Evolutionary conservation across 2,113 vertebrate species (phyloP).

Genomic region (Tylochromis polylepis): DNA sequence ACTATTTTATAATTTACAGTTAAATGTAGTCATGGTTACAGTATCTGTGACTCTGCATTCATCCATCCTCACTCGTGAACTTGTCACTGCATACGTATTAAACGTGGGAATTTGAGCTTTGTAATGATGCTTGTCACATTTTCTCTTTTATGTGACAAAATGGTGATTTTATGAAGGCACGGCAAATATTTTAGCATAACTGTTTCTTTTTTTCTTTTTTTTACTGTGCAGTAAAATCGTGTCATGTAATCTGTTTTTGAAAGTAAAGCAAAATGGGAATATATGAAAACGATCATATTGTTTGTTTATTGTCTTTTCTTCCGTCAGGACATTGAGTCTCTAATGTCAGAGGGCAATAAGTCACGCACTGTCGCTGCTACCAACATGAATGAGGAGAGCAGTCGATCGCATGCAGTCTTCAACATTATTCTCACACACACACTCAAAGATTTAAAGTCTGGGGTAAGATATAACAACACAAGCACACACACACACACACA

Average conservation of each 20-base stretch:
- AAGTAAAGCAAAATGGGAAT: not conserved
- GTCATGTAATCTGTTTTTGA: not conserved
- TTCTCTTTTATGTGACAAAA: not conserved
- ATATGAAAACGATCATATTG: not conserved
- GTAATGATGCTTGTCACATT: not conserved
- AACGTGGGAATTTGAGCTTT: fast-evolving
- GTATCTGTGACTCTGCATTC: not conserved
- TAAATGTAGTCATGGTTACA: not conserved
- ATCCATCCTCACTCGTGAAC: not conserved
- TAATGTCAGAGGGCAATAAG: slow-evolving; percentile 98
- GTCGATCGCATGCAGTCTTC: slow-evolving; percentile 93
- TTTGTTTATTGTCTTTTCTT: not conserved
- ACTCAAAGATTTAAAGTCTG: slow-evolving; percentile 84
- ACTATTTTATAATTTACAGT: not conserved
- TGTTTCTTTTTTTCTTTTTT: too few species aligned
- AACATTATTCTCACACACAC: slow-evolving; percentile 98
- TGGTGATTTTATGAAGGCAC: fast-evolving
- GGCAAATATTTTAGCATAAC: not conserved
- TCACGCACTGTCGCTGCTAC: slow-evolving; percentile 96
- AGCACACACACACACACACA: not conserved
- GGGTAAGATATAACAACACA: slow-evolving; percentile 73
- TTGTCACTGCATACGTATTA: not conserved
- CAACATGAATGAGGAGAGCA: slow-evolving; percentile 99
- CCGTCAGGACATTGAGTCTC: slow-evolving; percentile 88
- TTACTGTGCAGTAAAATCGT: fast-evolving